These are phyloP conservation scores for Chiroxiphia lanceolata DNA, from an alignment of 2,797 vertebrate genomes.

Conservation along the genomic window DNA sequence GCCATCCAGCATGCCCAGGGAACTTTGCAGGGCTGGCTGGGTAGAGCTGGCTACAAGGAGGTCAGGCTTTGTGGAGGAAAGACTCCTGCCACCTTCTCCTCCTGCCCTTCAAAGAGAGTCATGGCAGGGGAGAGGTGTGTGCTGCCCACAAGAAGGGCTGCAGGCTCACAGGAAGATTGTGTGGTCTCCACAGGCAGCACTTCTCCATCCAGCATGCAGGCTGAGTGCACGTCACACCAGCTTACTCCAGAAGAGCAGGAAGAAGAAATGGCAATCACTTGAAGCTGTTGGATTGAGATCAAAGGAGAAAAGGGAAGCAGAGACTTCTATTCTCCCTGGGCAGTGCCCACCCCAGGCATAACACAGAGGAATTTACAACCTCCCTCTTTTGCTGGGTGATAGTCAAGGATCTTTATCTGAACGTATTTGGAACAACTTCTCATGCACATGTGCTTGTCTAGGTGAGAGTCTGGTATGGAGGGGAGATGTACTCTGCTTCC, in stretches of 20 bases:
- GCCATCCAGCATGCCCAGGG: not conserved
- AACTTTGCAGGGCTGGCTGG: not conserved
- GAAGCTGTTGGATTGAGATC: constrained; percentile 18
- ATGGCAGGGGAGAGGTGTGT: not conserved
- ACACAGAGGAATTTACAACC: not conserved
- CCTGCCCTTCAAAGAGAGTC: not conserved
- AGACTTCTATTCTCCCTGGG: not conserved
- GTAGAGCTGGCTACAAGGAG: not conserved
- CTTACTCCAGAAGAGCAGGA: not conserved
- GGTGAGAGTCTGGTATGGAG: not conserved
- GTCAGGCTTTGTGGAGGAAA: not conserved
- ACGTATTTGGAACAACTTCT: not conserved
- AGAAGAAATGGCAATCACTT: not conserved
- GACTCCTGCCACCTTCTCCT: not conserved
- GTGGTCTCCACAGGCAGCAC: not conserved
- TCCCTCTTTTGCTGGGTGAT: not conserved
- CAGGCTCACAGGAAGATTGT: not conserved
- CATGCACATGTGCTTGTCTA: not conserved
- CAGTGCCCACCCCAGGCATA: not conserved
- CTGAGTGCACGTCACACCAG: not conserved
- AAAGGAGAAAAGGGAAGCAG: not conserved
- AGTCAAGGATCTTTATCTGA: not conserved
- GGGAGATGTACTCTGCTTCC: not conserved
- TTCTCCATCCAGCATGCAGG: not conserved
- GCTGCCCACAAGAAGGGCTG: not conserved